Evolutionary conservation across 2,888 invertebrate genomes (phyloP).

Genomic region (Cantharis lateralis): DNA sequence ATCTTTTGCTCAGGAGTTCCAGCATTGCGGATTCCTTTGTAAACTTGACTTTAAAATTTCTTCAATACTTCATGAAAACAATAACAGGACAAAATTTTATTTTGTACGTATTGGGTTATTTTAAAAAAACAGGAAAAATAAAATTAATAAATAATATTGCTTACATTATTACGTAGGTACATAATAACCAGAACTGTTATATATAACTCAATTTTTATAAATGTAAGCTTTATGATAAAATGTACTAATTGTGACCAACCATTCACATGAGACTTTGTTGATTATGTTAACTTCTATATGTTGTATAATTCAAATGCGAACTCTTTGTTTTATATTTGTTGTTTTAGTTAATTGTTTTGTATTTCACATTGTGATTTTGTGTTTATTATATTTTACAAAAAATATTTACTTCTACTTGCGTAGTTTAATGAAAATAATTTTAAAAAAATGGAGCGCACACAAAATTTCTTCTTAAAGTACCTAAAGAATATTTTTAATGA

Average conservation of each 20-base stretch:
- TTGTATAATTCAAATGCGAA: not conserved
- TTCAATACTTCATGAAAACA: too few relatives aligned
- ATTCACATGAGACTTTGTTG: not conserved
- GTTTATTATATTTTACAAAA: not conserved
- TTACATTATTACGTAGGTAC: not conserved
- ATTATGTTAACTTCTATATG: not conserved
- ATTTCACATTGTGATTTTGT: not conserved
- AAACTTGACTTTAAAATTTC: too few relatives aligned
- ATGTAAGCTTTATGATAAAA: not conserved
- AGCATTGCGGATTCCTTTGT: too few relatives aligned
- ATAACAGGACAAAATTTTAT: too few relatives aligned
- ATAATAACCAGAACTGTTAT: not conserved
- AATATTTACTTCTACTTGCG: not conserved
- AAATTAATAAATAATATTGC: not conserved
- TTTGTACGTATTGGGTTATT: not conserved
- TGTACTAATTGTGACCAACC: not conserved
- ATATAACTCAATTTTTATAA: not conserved
- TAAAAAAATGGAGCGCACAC: not conserved
- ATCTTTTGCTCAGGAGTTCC: too few relatives aligned
- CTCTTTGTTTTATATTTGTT: not conserved
- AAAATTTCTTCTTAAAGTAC: not conserved
- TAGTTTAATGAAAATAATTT: not conserved
- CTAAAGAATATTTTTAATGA: too few relatives aligned
- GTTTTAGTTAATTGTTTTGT: not conserved
- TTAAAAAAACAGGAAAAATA: not conserved